Evolutionary conservation across 2,113 vertebrate species (phyloP).

Genomic region (Ascaphus truei): DNA sequence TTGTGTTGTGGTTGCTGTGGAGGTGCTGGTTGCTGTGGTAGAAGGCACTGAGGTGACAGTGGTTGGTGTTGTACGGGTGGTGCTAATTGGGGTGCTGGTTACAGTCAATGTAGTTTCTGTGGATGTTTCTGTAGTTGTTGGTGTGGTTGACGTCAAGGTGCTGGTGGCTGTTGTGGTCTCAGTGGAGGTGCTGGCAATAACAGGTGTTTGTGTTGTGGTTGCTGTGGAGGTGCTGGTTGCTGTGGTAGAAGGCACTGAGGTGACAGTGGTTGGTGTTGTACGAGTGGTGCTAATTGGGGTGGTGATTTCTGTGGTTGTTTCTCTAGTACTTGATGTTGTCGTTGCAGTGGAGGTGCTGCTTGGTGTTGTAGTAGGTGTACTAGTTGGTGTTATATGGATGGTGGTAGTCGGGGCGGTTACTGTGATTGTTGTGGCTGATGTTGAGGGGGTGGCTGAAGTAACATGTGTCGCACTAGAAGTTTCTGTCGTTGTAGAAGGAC

Average conservation of each 20-base stretch:
- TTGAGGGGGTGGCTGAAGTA: too few relatives aligned
- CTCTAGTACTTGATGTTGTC: background rate
- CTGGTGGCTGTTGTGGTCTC: background rate
- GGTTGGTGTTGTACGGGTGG: background rate
- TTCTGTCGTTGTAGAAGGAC: fast-evolving
- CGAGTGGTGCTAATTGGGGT: fast-evolving
- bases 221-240: background rate
- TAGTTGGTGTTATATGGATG: background rate
- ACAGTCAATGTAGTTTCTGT: background rate
- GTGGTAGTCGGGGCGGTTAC: background rate
- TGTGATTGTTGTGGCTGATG: background rate
- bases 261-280: background rate
- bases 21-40: background rate
- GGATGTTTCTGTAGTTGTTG: background rate
- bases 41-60: background rate
- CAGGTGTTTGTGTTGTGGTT: background rate
- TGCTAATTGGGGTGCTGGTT: fast-evolving
- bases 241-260: too few relatives aligned
- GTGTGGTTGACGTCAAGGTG: background rate
- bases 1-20: fast-evolving
- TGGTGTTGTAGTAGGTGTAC: background rate
- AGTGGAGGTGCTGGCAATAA: background rate
- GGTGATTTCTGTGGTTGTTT: fast-evolving
- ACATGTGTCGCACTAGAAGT: background rate
- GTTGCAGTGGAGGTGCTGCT: fast-evolving